Evolutionary conservation across 2,797 vertebrate species (phyloP), one percentile per base, ranked within the genome.

Genomic region (Cephalopachus bancanus): DNA sequence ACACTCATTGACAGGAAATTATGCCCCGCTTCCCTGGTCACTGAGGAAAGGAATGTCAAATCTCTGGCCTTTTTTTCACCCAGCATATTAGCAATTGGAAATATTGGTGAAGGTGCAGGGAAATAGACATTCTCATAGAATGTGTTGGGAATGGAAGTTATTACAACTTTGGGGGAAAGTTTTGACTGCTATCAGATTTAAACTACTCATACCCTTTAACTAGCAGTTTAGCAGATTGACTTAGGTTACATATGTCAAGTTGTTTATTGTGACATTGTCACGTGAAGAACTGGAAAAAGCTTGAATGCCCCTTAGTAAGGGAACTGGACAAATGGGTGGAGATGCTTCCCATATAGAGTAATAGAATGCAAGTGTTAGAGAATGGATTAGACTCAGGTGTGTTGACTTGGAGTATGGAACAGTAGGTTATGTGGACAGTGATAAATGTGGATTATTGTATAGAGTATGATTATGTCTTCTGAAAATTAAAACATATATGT

Each of bases 371-470:
- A n/a, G 7, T 14, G 5, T 10, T 51, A 7, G 44, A 11, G 76
- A 20, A 15, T 1, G 37, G 17, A 2, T 22, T 3, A n/a, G 75
- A 3, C 26, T 44, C 62, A 22, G 14, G 4, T 3, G 57, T 20
- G 37, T 53, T 33, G 51, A 64, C n/a, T 57, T 65, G 49, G 80
- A 71, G 65, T 28, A 0, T 26, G 19, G 55, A 28, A 30, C 7
- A 51, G 33, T n/a, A 30, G 53, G 72, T 17, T 2, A 8, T 5
- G 0, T 30, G 72, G 53, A 10, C 26, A 5, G 37, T 37, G 37
- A 0, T 2, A 0, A 0, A 0, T 7, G 2, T 20, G 1, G 24
- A 26, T 10, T 10, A 1, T 26, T 1, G 33, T 53, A 10, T 37
- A 1, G n/a, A 7, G 16, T 44, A 1, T 1, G 53, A 17, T 10